Evolutionary conservation across 1,140 invertebrate species (phyloP), one percentile per base, ranked within the genome.

Genomic region (Laodelphax striatellus): DNA sequence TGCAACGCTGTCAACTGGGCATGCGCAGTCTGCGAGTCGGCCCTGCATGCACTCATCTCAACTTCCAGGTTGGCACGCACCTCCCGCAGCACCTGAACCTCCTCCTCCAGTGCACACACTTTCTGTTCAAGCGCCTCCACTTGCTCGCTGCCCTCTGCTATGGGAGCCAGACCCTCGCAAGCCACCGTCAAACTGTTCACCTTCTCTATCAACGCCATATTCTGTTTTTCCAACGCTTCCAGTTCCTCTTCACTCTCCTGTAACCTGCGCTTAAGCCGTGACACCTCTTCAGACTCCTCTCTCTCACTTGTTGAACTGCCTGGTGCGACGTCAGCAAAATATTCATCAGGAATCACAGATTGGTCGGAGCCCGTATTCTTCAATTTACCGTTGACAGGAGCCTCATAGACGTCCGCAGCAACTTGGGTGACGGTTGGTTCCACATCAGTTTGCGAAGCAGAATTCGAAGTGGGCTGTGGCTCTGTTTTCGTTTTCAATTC

Each of bases 171-270:
- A 46, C 42, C 52, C 8, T 63, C 52, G 21, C 53, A 52, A 28
- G 61, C 28, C 16, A 31, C 46, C 22, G 38, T 64, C 19, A 64
- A 52, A 24, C 57, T 55, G 44, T 62, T 22, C 0, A 66, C 55
- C 31, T 50, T 58, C 1, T 53, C 58, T 50, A 34, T 55, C 9
- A 66, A 41, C 11, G 57, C 31, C 22, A 57, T 31, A 53, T 61
- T 65, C 43, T 63, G 62, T 17, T 55, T 24, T 53, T 65, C 64
- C 28, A 63, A 19, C n/a, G 24, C 55, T 46, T 65, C 58, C 13
- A 66, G 11, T 46, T 66, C 65, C 38, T 62, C 58, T 8, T 64
- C 61, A 54, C 52, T 64, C 24, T 60, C 57, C 28, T 55, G 46
- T 19, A 66, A 31, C 46, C 62, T 57, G 21, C 50, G 22, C n/a